phyloP scores from a whole-genome alignment of 2,888 invertebrate genomes.

The Chymomyza amoena region DNA sequence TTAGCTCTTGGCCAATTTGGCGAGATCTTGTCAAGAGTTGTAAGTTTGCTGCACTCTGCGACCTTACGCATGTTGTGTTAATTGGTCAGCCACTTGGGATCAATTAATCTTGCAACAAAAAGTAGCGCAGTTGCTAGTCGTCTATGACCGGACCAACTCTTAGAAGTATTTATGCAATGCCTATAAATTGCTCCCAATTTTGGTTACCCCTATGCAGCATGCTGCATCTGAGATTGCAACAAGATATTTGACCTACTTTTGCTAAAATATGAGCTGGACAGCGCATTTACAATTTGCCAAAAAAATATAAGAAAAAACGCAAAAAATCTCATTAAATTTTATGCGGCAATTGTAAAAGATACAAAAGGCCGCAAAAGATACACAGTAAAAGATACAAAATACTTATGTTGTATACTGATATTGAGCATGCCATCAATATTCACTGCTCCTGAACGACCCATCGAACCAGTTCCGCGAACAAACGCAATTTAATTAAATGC shows the following conservation, averaged over 20 bases:
- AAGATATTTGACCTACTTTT: slow-evolving; percentile 64
- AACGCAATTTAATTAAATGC: slow-evolving; percentile 62
- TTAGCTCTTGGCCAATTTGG: neutral
- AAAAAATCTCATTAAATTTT: slow-evolving; percentile 63
- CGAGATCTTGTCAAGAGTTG: neutral
- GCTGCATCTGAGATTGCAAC: slow-evolving; percentile 19
- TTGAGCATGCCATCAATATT: slow-evolving; percentile 56
- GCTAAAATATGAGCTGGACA: slow-evolving; percentile 8
- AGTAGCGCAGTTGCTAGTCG: slow-evolving; percentile 33
- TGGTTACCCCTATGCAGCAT: slow-evolving; percentile 46
- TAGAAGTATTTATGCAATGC: slow-evolving; percentile 19
- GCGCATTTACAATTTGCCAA: slow-evolving; percentile 17
- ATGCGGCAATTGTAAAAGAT: slow-evolving; percentile 34
- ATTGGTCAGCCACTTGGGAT: slow-evolving; percentile 63
- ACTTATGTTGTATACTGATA: slow-evolving; percentile 20
- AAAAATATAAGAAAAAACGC: slow-evolving; percentile 6
- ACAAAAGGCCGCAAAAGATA: slow-evolving; percentile 11
- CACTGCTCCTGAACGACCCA: slow-evolving; percentile 42
- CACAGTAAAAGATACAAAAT: slow-evolving; percentile 27
- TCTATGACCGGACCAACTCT: slow-evolving; percentile 8
- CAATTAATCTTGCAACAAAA: slow-evolving; percentile 48
- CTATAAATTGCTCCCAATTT: slow-evolving; percentile 39
- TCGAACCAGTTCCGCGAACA: slow-evolving; percentile 30
- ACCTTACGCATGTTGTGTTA: slow-evolving; percentile 29
- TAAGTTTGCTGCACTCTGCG: neutral